A percentile compares a stretch with the other conserved stretches of the same genome.
Conservation (phyloP, 1,140 invertebrate species). For the Cydia fagiglandana region DNA sequence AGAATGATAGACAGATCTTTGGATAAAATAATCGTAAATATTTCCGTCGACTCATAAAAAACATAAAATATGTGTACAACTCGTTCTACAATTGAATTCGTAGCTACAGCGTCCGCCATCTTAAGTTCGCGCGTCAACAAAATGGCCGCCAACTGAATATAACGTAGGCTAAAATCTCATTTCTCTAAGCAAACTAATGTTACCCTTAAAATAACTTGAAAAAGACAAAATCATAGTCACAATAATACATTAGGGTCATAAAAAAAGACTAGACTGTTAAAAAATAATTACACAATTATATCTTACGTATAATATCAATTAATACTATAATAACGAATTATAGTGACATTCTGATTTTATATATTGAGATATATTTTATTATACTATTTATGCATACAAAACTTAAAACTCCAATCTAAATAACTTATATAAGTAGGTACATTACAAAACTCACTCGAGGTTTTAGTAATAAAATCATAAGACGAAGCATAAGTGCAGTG, state of each 20-base stretch:
- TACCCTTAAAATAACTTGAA: constrained; percentile 40
- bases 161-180: constrained; percentile 40
- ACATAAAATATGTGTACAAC: constrained; percentile 26
- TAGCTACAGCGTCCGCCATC: constrained; percentile 19
- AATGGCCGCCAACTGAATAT: constrained; percentile 1
- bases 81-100: not conserved
- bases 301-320: constrained; percentile 44
- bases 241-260: constrained; percentile 53
- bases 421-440: constrained; percentile 19
- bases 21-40: constrained; percentile 30
- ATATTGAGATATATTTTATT: constrained; percentile 25
- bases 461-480: constrained; percentile 8
- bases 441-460: constrained; percentile 26
- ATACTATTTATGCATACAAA: constrained; percentile 9
- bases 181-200: constrained; percentile 48
- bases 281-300: constrained; percentile 45
- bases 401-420: constrained; percentile 24
- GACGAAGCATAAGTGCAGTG: constrained; percentile 7
- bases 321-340: constrained; percentile 46
- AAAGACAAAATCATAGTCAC: constrained; percentile 42
- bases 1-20: constrained; percentile 32
- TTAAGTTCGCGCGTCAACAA: not conserved
- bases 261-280: constrained; percentile 69
- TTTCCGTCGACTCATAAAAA: constrained; percentile 29
- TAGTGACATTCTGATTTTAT: constrained; percentile 41